phyloP scores from a whole-genome alignment of 2,113 vertebrate genomes.

The Lipotes vexillifer region DNA sequence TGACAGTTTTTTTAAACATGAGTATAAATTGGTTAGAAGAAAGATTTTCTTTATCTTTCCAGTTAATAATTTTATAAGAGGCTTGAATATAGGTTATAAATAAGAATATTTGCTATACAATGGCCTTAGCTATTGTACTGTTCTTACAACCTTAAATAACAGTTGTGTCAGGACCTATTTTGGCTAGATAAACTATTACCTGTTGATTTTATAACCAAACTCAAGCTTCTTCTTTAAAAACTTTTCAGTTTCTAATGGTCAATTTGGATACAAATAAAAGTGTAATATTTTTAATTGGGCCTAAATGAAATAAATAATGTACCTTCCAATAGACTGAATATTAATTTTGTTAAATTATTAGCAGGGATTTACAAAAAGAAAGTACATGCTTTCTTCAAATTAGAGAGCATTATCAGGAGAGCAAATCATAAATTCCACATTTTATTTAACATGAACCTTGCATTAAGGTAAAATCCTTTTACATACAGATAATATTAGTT shows the following conservation, averaged over 20 bases:
- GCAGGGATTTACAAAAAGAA: not conserved
- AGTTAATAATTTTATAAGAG: constrained; percentile 5
- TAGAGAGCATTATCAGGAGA: constrained; percentile 31
- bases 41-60: not conserved
- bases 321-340: not conserved
- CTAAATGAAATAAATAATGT: not conserved
- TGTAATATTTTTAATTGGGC: not conserved
- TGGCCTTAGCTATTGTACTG: not conserved
- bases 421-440: constrained; percentile 27
- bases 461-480: constrained; percentile 52
- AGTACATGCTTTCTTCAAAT: constrained; percentile 19
- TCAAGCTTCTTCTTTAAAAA: not conserved
- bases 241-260: not conserved
- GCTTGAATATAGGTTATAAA: not conserved
- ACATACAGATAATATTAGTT: constrained; percentile 57
- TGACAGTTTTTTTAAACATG: not conserved
- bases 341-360: not conserved
- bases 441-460: constrained; percentile 55
- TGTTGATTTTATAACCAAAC: not conserved
- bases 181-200: not conserved
- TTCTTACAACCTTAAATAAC: not conserved
- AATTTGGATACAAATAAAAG: not conserved
- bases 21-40: not conserved
- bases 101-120: not conserved
- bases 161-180: not conserved